These are phyloP conservation scores for Engraulis encrasicolus DNA, from an alignment of 2,113 vertebrate species.

Conservation along the genomic window DNA sequence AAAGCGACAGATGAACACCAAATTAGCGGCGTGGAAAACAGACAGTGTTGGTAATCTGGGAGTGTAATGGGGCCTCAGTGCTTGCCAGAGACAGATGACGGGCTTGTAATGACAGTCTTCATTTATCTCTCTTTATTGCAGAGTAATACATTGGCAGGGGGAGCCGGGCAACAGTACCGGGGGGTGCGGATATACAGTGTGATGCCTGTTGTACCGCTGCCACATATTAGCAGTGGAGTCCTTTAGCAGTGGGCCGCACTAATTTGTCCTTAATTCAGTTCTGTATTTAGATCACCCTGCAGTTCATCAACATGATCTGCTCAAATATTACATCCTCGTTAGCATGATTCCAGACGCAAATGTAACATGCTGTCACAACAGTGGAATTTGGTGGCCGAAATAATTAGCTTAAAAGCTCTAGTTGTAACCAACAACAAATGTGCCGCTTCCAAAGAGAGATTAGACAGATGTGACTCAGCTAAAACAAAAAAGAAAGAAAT, in stretches of 20 bases:
- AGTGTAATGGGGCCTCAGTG: constrained; percentile 51
- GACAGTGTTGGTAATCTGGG: constrained; percentile 52
- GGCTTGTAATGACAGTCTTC: constrained; percentile 51
- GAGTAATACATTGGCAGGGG: constrained; percentile 40
- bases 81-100: constrained; percentile 48
- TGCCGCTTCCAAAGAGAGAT: background rate
- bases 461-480: constrained; percentile 26
- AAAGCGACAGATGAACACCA: constrained; percentile 55
- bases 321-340: background rate
- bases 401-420: background rate
- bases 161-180: constrained; percentile 39
- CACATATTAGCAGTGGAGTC: constrained; percentile 1
- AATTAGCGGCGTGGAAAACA: constrained; percentile 60
- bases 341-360: background rate
- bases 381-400: background rate
- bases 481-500: no score
- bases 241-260: background rate
- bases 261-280: background rate
- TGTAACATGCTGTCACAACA: background rate
- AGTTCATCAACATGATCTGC: constrained; percentile 4
- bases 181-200: background rate
- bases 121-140: constrained; percentile 57
- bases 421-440: no score
- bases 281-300: background rate
- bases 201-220: background rate